phyloP scores from a whole-genome alignment of 2,888 invertebrate species.

The Harpagoxenus sublaevis region DNA sequence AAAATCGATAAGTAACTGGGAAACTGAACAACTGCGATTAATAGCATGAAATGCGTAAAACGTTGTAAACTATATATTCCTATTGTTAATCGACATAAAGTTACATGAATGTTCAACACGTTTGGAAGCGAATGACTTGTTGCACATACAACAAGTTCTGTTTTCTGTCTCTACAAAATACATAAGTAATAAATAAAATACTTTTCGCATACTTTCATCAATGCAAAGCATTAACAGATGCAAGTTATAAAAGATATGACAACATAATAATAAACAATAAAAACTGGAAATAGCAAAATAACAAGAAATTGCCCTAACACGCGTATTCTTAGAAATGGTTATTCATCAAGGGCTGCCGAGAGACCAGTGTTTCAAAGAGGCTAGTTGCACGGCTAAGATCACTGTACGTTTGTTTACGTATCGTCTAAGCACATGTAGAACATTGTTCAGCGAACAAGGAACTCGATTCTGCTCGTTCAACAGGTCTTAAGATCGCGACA shows the following conservation, averaged over 20 bases:
- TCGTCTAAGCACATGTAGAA: slow-evolving; percentile 59
- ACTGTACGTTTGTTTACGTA: slow-evolving; percentile 63
- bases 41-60: slow-evolving; percentile 18
- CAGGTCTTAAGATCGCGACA: slow-evolving; percentile 75
- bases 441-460: slow-evolving; percentile 69
- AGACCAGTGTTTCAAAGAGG: not conserved
- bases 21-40: slow-evolving; percentile 19
- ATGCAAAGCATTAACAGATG: not conserved
- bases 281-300: not conserved
- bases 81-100: slow-evolving; percentile 4
- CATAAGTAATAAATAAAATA: not conserved
- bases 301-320: not conserved
- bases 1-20: slow-evolving; percentile 23
- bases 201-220: not conserved
- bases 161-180: not conserved
- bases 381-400: slow-evolving; percentile 29
- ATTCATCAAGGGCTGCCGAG: not conserved
- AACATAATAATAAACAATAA: not conserved
- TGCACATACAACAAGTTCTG: not conserved
- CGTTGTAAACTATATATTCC: not conserved
- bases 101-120: not conserved
- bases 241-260: not conserved
- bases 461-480: slow-evolving; percentile 73
- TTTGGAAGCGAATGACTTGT: slow-evolving; percentile 2
- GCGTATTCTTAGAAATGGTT: not conserved